Percentiles rank a stretch among this genome's conserved stretches.
These are phyloP conservation scores for Miltochrista miniata DNA, from an alignment of 2,888 invertebrate species.

Conservation along the genomic window DNA sequence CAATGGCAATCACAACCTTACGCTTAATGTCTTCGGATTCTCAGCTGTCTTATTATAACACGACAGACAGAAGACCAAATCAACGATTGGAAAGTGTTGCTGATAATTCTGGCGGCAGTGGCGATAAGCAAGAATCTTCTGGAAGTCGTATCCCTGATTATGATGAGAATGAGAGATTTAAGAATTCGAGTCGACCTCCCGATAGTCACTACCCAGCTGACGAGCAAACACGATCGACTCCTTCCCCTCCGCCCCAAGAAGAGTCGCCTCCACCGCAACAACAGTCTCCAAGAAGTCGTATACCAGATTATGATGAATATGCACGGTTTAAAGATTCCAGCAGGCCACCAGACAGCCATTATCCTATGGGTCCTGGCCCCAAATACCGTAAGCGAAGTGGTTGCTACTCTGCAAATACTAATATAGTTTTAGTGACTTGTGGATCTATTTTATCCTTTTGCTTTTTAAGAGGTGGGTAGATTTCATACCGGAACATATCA, in stretches of 20 bases:
- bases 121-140: neutral
- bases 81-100: neutral
- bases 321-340: conserved; percentile 46
- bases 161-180: conserved; percentile 2
- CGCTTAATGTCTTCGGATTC: neutral
- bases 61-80: neutral
- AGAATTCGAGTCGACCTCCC: conserved; percentile 4
- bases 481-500: no score
- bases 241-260: neutral
- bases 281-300: conserved; percentile 26
- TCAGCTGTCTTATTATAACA: neutral
- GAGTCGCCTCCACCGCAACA: neutral
- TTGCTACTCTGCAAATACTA: conserved; percentile 5
- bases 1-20: neutral
- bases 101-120: neutral
- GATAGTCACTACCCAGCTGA: conserved; percentile 2
- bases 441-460: neutral
- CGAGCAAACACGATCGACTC: neutral
- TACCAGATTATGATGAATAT: conserved; percentile 53
- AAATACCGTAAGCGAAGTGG: conserved; percentile 15
- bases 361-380: conserved; percentile 36
- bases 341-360: conserved; percentile 56
- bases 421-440: conserved; percentile 11
- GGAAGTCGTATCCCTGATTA: neutral
- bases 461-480: neutral